phyloP scores from a whole-genome alignment of 2,797 vertebrate species.

The Lophius americanus region DNA sequence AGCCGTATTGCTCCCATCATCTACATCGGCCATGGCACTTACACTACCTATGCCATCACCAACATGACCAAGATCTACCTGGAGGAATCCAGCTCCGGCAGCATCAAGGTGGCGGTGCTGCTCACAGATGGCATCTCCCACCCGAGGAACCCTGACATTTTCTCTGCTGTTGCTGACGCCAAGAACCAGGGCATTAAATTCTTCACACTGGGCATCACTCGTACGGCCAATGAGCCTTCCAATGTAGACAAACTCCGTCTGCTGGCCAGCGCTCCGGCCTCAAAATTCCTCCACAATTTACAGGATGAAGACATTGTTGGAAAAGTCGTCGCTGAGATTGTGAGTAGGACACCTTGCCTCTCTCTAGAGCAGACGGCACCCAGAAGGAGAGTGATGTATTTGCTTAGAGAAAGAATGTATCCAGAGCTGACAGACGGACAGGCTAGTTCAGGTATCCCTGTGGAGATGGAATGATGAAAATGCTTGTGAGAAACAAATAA shows the following conservation, averaged over 20 bases:
- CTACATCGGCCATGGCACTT: constrained; percentile 92
- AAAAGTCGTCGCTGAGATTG: constrained; percentile 86
- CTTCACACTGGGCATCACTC: constrained; percentile 90
- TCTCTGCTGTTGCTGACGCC: constrained; percentile 88
- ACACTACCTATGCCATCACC: constrained; percentile 92
- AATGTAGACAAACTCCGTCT: constrained; percentile 88
- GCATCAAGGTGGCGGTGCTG: constrained; percentile 86
- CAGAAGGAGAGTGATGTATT: constrained; percentile 19
- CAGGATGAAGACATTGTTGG: constrained; percentile 85
- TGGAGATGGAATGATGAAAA: constrained; percentile 51
- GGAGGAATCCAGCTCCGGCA: constrained; percentile 82
- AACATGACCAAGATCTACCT: constrained; percentile 91
- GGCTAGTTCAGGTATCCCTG: constrained; percentile 50
- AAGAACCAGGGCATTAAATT: constrained; percentile 91
- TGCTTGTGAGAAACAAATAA: constrained; percentile 48
- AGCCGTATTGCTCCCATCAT: constrained; percentile 80
- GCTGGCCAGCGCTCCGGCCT: constrained; percentile 86
- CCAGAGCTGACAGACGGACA: constrained; percentile 38
- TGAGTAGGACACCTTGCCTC: constrained; percentile 74
- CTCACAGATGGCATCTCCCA: constrained; percentile 89
- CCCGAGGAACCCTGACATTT: constrained; percentile 93
- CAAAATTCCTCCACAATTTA: constrained; percentile 87
- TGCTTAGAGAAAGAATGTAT: constrained; percentile 30
- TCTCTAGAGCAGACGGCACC: constrained; percentile 19
- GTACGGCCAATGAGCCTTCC: constrained; percentile 83